Evolutionary conservation across 2,797 vertebrate species (phyloP).

Genomic region (Platyrinchus mystaceus): DNA sequence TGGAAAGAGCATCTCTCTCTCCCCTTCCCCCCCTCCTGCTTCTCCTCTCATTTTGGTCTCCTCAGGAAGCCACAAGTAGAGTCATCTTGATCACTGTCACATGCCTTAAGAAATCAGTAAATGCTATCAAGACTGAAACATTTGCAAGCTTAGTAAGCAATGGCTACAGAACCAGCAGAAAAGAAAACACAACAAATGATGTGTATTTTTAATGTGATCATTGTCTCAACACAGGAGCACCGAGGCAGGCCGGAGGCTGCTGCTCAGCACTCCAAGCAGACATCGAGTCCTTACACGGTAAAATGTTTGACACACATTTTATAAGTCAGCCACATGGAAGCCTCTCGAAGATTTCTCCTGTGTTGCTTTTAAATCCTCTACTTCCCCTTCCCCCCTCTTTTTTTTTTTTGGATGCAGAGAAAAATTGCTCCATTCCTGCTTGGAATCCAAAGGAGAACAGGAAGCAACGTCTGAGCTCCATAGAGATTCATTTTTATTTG

Average conservation of each 20-base stretch:
- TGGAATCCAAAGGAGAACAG: slow-evolving; percentile 65
- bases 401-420: slow-evolving; percentile 8
- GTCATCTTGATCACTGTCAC: not conserved
- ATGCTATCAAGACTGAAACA: rapidly evolving
- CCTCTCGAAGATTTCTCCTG: not conserved
- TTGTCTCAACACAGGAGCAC: not conserved
- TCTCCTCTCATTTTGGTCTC: not conserved
- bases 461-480: slow-evolving; percentile 69
- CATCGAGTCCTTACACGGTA: not conserved
- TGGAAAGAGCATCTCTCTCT: not conserved
- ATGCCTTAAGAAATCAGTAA: not conserved
- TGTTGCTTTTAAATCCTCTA: not conserved
- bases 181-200: not conserved
- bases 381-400: not conserved
- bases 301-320: not conserved
- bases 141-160: not conserved
- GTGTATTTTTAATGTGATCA: not conserved
- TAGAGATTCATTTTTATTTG: slow-evolving; percentile 69
- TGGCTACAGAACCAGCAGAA: not conserved
- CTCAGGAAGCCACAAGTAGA: not conserved
- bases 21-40: not conserved
- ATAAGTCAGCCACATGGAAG: not conserved
- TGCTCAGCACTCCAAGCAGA: not conserved
- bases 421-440: slow-evolving; percentile 61
- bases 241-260: rapidly evolving